Evolutionary conservation across 2,113 vertebrate genomes (phyloP), one percentile per base, ranked within the genome.

Genomic region (Vireo altiloquus): DNA sequence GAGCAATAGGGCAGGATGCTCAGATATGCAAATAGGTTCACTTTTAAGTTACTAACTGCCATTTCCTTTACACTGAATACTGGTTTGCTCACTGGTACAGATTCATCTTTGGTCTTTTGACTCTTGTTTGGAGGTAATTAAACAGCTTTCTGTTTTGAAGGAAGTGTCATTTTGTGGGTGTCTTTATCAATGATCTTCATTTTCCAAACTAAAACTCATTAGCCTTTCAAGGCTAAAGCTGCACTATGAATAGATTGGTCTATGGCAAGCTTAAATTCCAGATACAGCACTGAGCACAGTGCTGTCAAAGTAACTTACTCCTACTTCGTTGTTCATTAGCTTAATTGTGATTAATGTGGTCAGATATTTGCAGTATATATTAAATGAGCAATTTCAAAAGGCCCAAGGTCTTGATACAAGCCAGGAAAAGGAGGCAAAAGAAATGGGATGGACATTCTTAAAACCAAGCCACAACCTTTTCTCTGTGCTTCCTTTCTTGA

Each of bases 71-170:
- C 68, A 76, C 54, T 47, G 79, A 74, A 92, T 71, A 71, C 86
- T 75, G 88, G 77, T 86, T 86, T 93, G 88, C 88, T 94, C 86
- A 92, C 79, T 78, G 94, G 93, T 95, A 93, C 90, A 96, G 93
- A 89, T 75, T 92, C 49, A 83, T 64, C 90, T 93, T 95, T 86
- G 91, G 85, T 94, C 82, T 92, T 95, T 70, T 88, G 82, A 95
- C 71, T 95, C 74, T 91, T 92, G 76, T 96, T 94, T 93, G 80
- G 88, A 94, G 85, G 92, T 87, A 79, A 96, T 95, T 97, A 97
- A 97, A 97, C 72, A 84, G 80, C 92, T 90, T 95, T 90, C 88
- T 92, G 95, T 93, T 94, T 92, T 61, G 94, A 96, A 93, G 95
- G 65, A 95, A 91, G 37, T 96, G 85, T 95, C 71, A 90, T 75